A percentile compares a stretch with the other conserved stretches of the same genome.
Evolutionary conservation across 1,140 invertebrate species (phyloP).

Genomic region (Paramacrobiotus metropolitanus): DNA sequence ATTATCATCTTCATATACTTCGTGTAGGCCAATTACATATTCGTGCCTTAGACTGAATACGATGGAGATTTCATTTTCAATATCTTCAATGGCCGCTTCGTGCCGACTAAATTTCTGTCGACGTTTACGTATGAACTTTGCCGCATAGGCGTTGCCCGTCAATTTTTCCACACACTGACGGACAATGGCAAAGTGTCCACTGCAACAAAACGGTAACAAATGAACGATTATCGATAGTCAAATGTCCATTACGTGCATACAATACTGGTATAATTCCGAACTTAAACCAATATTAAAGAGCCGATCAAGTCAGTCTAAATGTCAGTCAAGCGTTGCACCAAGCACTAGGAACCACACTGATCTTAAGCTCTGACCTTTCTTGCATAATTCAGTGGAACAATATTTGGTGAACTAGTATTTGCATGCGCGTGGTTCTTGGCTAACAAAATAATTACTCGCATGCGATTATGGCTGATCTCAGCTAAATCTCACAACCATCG

Average conservation of each 20-base stretch:
- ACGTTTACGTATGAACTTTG: slow-evolving; percentile 31
- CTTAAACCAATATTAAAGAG: slow-evolving; percentile 10
- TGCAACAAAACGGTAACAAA: slow-evolving; percentile 20
- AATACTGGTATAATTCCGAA: no score
- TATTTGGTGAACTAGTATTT: no score
- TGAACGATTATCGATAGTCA: no score
- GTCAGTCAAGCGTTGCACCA: slow-evolving; percentile 7
- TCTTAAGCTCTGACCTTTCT: no score
- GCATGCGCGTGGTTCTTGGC: no score
- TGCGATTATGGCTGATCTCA: no score
- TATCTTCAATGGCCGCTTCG: slow-evolving; percentile 28
- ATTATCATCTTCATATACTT: slow-evolving; percentile 27
- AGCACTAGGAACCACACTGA: no score
- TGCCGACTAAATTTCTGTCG: slow-evolving; percentile 21
- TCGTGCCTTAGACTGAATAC: slow-evolving; percentile 28
- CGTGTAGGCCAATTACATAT: slow-evolving; percentile 30
- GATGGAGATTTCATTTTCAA: slow-evolving; percentile 29
- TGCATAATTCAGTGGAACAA: no score
- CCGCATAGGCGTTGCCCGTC: slow-evolving; percentile 26
- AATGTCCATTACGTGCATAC: no score
- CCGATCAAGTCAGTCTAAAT: slow-evolving; percentile 5
- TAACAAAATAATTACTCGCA: no score
- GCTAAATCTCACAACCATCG: no score
- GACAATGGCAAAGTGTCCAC: slow-evolving; percentile 33
- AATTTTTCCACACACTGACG: slow-evolving; percentile 22